A percentile compares a stretch with the other conserved stretches of the same genome.
Conservation (phyloP, 2,888 invertebrate species). For the Ochropleura leucogaster region DNA sequence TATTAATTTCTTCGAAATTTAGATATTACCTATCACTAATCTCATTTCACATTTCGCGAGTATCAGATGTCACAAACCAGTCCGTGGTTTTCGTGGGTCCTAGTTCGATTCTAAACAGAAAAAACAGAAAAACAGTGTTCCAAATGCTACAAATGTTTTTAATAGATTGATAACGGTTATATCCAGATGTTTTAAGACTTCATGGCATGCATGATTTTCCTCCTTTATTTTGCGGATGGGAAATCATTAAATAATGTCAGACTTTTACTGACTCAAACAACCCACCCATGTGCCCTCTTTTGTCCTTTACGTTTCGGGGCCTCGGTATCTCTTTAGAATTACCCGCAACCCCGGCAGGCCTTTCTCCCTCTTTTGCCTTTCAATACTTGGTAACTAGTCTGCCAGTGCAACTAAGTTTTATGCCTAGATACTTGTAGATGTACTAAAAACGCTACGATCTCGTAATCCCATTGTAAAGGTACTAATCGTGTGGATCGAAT, state of each 20-base stretch:
- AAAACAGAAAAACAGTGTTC: no score
- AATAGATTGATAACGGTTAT: not conserved
- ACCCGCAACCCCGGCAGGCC: no score
- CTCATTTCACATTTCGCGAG: not conserved
- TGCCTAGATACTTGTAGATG: not conserved
- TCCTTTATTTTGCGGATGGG: no score
- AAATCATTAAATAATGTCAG: no score
- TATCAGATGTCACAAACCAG: not conserved
- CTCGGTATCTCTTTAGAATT: no score
- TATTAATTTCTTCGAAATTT: not conserved
- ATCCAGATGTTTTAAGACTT: not conserved
- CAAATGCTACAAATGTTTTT: not conserved
- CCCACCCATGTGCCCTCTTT: no score
- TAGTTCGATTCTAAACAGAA: not conserved
- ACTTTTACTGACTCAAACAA: no score
- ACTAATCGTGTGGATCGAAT: constrained; percentile 8
- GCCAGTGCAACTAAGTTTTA: not conserved
- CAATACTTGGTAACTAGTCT: not conserved
- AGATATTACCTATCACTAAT: not conserved
- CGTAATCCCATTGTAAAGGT: constrained; percentile 20
- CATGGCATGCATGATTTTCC: not conserved
- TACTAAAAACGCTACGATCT: not conserved
- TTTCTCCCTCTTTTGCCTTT: not conserved
- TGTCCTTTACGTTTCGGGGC: no score
- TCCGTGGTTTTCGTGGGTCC: not conserved